Evolutionary conservation across 2,888 invertebrate genomes (phyloP), one percentile per base, ranked within the genome.

Genomic region (Theretra japonica): DNA sequence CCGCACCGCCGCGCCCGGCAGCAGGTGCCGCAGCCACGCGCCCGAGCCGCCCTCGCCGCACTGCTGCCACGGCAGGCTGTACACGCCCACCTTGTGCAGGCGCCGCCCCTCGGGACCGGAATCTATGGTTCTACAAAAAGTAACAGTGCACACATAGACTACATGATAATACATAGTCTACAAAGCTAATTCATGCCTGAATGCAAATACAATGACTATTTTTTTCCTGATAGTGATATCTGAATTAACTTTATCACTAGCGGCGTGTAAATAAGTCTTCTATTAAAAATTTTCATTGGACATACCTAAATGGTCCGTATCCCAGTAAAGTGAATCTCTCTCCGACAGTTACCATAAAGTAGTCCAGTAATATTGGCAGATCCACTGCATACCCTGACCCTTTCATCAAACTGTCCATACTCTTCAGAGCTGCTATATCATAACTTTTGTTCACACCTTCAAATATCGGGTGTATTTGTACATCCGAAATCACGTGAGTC

Each of bases 271-370:
- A 4, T 4, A 8, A 50, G 19, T 19, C 19, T 19, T 19, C 50
- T 50, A 19, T 50, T 19, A 19, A 50, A 19, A 21, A 5, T 17
- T 21, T 6, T 56, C 21, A 28, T 58, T 25, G 28, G 11, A 30
- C 48, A 74, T 77, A 91, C 93, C 93, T 88, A 75, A 85, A 89
- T 15, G 81, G 82, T 15, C 89, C 90, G 73, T 86, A 92, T 60
- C 91, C 92, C 1, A 91, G 82, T 19, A 91, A 73, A 11, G 78
- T 77, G 71, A 91, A 80, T 68, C 82, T 80, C 78, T 93, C 89
- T 2, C 92, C 93, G 2, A 89, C 75, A 2, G 90, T 86, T n/a
- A 87, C 72, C 60, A 88, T 76, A 25, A 87, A 82, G 73, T 83
- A 83, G 74, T 91, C 90, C 1, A 91, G 68, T 72, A 82, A 15